Percentiles rank a stretch among this genome's conserved stretches.
Conservation (phyloP, 2,888 invertebrate genomes). For the Lamproptera curius region DNA sequence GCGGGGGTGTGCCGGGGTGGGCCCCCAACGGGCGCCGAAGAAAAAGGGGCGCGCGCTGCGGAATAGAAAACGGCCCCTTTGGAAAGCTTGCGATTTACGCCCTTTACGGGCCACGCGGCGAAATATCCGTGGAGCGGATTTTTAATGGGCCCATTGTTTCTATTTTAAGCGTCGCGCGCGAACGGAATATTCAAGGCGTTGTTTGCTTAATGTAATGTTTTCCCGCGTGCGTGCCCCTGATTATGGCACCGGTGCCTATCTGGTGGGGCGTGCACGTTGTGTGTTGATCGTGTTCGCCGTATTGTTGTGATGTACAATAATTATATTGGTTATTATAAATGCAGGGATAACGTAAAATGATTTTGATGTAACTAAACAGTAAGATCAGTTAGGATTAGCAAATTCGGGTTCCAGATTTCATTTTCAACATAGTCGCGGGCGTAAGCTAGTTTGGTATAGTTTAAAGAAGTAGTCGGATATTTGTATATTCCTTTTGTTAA, state of each 20-base stretch:
- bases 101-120: constrained; percentile 72
- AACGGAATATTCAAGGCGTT: constrained; percentile 70
- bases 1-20: constrained; percentile 37
- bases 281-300: no score
- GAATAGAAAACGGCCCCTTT: constrained; percentile 78
- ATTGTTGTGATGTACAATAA: no score
- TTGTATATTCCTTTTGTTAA: no score
- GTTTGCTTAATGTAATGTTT: constrained; percentile 42
- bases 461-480: no score
- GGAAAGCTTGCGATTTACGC: constrained; percentile 77
- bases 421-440: no score
- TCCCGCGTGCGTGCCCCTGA: constrained; percentile 31
- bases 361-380: no score
- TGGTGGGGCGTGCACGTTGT: no score
- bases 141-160: constrained; percentile 76
- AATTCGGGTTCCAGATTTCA: no score
- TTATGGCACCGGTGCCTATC: constrained; percentile 21
- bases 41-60: constrained; percentile 75
- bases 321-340: no score
- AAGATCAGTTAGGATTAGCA: no score
- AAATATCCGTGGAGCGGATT: constrained; percentile 75
- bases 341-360: no score
- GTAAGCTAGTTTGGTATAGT: no score
- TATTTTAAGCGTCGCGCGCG: constrained; percentile 74
- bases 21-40: constrained; percentile 70